Conservation (phyloP, 53 echinoderm and acorn worm species). For the Patiria pectinifera region DNA sequence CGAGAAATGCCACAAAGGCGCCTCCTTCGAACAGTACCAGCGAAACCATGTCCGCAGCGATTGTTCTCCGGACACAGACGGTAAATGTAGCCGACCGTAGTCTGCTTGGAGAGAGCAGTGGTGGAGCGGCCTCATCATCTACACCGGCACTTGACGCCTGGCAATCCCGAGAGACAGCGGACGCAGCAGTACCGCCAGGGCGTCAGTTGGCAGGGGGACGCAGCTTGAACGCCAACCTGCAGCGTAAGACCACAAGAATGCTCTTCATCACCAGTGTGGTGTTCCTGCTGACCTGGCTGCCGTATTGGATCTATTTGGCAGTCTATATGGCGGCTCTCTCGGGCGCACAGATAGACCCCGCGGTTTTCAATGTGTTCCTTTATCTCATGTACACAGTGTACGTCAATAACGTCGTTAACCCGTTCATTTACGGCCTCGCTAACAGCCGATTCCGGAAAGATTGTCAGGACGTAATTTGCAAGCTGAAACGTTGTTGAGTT, state of each 20-base stretch:
- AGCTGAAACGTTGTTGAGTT: conserved; percentile 8
- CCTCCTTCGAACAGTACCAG: neutral
- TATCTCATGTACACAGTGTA: neutral
- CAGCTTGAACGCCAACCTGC: conserved; percentile 7
- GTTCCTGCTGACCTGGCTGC: conserved; percentile 35
- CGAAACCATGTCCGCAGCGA: neutral
- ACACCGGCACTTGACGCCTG: too few species aligned
- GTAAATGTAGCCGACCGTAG: too few species aligned
- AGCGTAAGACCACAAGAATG: conserved; percentile 43
- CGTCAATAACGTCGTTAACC: conserved; percentile 38
- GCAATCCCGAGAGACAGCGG: neutral
- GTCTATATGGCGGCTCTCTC: neutral
- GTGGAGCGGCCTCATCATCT: too few species aligned
- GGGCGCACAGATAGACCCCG: neutral
- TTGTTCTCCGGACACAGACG: too few species aligned
- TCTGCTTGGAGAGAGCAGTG: too few species aligned
- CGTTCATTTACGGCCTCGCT: conserved; percentile 31
- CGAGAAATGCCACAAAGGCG: neutral
- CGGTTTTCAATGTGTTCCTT: neutral
- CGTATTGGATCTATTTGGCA: conserved; percentile 17
- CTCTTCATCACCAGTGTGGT: conserved; percentile 32
- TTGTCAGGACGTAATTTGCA: conserved; percentile 1
- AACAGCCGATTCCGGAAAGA: conserved; percentile 39
- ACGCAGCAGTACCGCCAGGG: too few species aligned
- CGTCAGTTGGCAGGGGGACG: neutral